Evolutionary conservation across 2,797 vertebrate genomes (phyloP), one percentile per base, ranked within the genome.

Genomic region (Prunella strophiata): DNA sequence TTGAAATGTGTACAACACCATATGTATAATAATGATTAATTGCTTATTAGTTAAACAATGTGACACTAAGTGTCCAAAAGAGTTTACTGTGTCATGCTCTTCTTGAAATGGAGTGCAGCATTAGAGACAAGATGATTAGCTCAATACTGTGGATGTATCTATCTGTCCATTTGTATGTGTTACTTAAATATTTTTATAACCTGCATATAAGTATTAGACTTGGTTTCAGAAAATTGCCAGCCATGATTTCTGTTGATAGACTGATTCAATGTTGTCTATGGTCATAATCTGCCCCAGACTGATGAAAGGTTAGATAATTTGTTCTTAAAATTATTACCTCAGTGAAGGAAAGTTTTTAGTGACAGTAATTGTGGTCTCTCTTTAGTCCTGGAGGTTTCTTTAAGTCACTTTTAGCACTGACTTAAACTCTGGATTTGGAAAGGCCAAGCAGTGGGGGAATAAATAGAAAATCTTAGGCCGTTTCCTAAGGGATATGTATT

Each of bases 391-490:
- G 22, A 71, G 7, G 10, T 38, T 62, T 58, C 57, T 48, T 40
- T 47, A 85, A 67, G 59, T 84, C 13, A 50, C 42, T 72, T 82
- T 16, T 93, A 96, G 95, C 47, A 52, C 29, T 87, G 79, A 91
- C 74, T 96, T 89, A 32, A 85, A 42, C 30, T 88, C 43, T 87
- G 81, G 59, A 77, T 96, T 96, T 91, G 59, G 92, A 94, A 97
- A 97, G 36, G 36, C 51, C 55, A 89, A n/a, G 87, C 36, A 93
- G 29, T 8, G 52, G 20, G 17, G 27, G 23, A 29, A 76, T 36
- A 76, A 68, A 51, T 23, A 67, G 47, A 85, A 95, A 88, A 74
- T 77, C 66, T 63, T 63, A 86, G 58, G 51, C 27, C 9, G 0
- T 90, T 96, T 96, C 81, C 67, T 89, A 54, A 85, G 62, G 72